Evolutionary conservation across 2,113 vertebrate species (phyloP).

Genomic region (Natator depressus): DNA sequence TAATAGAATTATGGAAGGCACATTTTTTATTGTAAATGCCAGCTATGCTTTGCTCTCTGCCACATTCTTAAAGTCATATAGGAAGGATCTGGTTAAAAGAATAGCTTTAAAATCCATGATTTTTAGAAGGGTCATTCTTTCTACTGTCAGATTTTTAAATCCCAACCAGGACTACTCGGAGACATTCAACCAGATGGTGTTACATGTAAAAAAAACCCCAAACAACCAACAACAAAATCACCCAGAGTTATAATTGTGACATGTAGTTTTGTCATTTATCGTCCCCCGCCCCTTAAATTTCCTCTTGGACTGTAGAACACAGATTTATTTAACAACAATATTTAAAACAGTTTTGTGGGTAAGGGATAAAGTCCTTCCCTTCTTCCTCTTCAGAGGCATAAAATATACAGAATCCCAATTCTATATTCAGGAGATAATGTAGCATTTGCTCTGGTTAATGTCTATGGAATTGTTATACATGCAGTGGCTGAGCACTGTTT

Average conservation of each 20-base stretch:
- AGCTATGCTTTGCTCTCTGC: neutral
- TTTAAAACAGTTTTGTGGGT: neutral
- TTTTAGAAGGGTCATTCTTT: conserved; percentile 38
- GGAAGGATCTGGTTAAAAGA: neutral
- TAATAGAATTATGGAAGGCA: neutral
- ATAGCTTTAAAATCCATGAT: neutral
- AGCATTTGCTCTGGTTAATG: neutral
- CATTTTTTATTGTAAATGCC: neutral
- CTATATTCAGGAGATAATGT: neutral
- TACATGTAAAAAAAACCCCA: conserved; percentile 45
- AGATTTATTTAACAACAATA: conserved; percentile 25
- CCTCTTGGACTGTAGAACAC: conserved; percentile 26
- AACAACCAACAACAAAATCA: neutral
- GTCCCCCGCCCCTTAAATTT: neutral
- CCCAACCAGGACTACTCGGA: neutral
- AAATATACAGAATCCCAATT: neutral
- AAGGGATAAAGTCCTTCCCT: neutral
- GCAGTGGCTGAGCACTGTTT: neutral
- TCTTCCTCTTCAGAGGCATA: conserved; percentile 17
- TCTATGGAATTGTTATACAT: neutral
- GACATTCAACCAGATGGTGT: conserved; percentile 48
- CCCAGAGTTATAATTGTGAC: conserved; percentile 53
- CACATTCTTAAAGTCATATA: neutral
- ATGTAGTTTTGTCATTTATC: conserved; percentile 61
- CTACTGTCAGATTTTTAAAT: conserved; percentile 53